These are phyloP conservation scores for Heliocidaris tuberculata DNA, from an alignment of 35 echinoderm and acorn worm genomes.

Conservation along the genomic window DNA sequence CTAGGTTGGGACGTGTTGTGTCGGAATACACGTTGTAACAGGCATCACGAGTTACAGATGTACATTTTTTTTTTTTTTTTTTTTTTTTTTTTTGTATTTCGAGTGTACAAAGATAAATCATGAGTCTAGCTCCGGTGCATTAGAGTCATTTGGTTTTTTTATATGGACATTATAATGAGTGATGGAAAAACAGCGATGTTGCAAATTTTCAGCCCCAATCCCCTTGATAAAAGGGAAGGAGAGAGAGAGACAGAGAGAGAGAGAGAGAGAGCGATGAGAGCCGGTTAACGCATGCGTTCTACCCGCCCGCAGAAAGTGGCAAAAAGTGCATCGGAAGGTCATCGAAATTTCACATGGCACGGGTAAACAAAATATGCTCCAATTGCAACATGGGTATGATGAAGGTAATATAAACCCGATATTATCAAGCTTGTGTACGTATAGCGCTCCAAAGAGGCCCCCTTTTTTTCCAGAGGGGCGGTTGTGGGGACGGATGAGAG, in stretches of 20 bases:
- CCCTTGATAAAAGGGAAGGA: neutral
- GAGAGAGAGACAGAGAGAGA: neutral
- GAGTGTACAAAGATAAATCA: neutral
- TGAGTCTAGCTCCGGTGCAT: neutral
- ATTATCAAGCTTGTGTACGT: constrained; percentile 14
- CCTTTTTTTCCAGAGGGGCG: neutral
- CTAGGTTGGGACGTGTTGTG: neutral
- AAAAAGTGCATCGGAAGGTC: constrained; percentile 41
- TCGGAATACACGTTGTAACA: neutral
- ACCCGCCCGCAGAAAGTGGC: neutral
- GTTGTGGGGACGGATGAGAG: neutral
- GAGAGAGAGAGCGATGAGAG: neutral
- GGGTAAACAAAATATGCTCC: neutral
- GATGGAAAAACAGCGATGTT: constrained; percentile 11
- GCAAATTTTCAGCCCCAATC: neutral
- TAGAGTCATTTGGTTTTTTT: neutral
- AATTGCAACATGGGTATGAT: constrained; percentile 5
- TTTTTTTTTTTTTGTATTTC: neutral
- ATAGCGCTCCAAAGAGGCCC: neutral
- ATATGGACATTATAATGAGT: constrained; percentile 6
- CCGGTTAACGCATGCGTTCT: neutral
- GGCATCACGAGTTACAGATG: neutral
- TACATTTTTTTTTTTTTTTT: neutral
- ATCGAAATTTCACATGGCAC: neutral
- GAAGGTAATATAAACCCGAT: constrained; percentile 28